Evolutionary conservation across 2,888 invertebrate species (phyloP).

Genomic region (Rhodophaea formosa): DNA sequence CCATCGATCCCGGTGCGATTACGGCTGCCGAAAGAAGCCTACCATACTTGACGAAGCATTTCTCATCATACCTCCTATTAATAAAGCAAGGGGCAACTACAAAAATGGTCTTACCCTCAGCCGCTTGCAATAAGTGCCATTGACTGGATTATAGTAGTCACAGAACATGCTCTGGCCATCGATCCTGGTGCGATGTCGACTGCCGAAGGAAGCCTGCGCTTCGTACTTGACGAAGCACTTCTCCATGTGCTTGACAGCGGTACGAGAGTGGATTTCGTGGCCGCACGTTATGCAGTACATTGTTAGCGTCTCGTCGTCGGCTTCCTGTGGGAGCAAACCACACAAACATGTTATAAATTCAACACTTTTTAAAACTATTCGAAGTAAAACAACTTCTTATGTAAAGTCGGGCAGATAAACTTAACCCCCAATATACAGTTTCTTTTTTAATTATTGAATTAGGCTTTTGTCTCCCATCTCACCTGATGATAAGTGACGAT

Average conservation of each 20-base stretch:
- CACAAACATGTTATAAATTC: background rate
- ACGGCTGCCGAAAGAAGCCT: conserved; percentile 97
- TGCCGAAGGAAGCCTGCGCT: conserved; percentile 97
- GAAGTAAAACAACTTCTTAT: too few species aligned
- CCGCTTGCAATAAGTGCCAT: conserved; percentile 96
- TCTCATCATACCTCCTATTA: conserved; percentile 65
- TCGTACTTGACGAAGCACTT: conserved; percentile 99
- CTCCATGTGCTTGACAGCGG: conserved; percentile 98
- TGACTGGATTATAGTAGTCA: conserved; percentile 94
- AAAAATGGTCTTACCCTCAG: conserved; percentile 81
- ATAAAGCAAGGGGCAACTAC: too few species aligned
- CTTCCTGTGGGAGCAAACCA: conserved; percentile 49
- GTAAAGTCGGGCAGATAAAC: too few species aligned
- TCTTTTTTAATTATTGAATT: too few species aligned
- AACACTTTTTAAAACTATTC: too few species aligned
- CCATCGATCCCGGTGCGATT: conserved; percentile 96
- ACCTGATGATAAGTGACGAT: too few species aligned
- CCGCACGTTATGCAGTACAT: conserved; percentile 99
- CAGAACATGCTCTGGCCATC: conserved; percentile 98
- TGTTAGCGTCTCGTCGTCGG: conserved; percentile 84
- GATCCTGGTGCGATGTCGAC: conserved; percentile 95
- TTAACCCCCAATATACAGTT: too few species aligned
- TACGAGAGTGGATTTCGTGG: conserved; percentile 94
- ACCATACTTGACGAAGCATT: conserved; percentile 98
- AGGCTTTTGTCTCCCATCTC: too few species aligned